phyloP scores from a whole-genome alignment of 1,140 invertebrate species.

The Bombus vancouverensis region DNA sequence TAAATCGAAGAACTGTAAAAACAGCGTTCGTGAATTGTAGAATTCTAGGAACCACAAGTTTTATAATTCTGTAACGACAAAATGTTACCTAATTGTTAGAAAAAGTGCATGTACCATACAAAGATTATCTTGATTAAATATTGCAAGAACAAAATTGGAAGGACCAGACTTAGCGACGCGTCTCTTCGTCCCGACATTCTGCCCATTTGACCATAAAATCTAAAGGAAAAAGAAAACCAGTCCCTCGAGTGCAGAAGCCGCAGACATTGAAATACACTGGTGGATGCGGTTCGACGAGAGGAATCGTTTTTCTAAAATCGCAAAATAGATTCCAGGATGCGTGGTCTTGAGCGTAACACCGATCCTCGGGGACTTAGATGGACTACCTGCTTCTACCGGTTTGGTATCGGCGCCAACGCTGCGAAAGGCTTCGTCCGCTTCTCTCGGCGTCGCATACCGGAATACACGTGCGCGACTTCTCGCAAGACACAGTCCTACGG shows the following conservation, averaged over 20 bases:
- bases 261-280: not conserved
- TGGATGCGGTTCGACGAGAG: conserved; percentile 10
- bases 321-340: conserved; percentile 36
- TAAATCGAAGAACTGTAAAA: no score
- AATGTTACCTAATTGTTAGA: no score
- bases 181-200: not conserved
- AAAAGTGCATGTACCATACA: no score
- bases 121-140: no score
- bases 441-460: conserved; percentile 51
- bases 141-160: no score
- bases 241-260: not conserved
- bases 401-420: conserved; percentile 69
- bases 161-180: no score
- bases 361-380: conserved; percentile 63
- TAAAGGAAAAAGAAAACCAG: not conserved
- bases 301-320: conserved; percentile 41
- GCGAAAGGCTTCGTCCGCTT: conserved; percentile 59
- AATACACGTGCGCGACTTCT: conserved; percentile 39
- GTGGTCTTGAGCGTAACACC: conserved; percentile 24
- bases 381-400: conserved; percentile 72
- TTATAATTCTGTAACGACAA: no score
- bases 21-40: no score
- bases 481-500: conserved; percentile 6
- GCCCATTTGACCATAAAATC: not conserved
- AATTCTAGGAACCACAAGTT: no score